Evolutionary conservation across 1,140 invertebrate species (phyloP).

Genomic region (Tenebrio molitor): DNA sequence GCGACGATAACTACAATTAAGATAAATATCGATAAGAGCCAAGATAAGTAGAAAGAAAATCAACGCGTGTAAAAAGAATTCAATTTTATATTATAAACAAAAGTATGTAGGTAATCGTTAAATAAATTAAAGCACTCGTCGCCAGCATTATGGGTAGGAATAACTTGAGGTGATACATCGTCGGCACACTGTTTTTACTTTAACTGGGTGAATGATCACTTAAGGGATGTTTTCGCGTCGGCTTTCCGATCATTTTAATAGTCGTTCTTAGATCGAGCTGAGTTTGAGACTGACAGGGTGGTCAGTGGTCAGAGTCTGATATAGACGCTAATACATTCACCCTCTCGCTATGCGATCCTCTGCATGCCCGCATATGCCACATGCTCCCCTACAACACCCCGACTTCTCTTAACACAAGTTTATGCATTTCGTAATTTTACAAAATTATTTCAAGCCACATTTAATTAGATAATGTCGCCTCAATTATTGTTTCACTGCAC

Average conservation of each 20-base stretch:
- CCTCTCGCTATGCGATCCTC: constrained; percentile 54
- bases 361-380: constrained; percentile 54
- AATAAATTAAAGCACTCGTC: constrained; percentile 56
- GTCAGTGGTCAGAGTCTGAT: constrained; percentile 63
- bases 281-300: constrained; percentile 59
- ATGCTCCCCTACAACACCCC: constrained; percentile 44
- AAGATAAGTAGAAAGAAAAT: constrained; percentile 40
- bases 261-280: constrained; percentile 37
- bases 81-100: constrained; percentile 51
- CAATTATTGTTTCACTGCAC: no score
- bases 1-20: constrained; percentile 60
- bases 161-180: constrained; percentile 27
- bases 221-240: constrained; percentile 30
- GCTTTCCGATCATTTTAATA: constrained; percentile 41
- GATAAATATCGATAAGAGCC: constrained; percentile 59
- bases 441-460: neutral
- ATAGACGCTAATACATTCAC: constrained; percentile 65
- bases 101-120: constrained; percentile 53
- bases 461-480: neutral
- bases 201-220: neutral
- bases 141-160: constrained; percentile 49
- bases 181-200: neutral
- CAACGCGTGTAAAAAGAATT: constrained; percentile 33
- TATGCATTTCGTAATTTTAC: constrained; percentile 1
- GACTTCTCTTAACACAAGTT: neutral